Evolutionary conservation across 2,113 vertebrate species (phyloP).

Genomic region (Psammodynastes pulverulentus): DNA sequence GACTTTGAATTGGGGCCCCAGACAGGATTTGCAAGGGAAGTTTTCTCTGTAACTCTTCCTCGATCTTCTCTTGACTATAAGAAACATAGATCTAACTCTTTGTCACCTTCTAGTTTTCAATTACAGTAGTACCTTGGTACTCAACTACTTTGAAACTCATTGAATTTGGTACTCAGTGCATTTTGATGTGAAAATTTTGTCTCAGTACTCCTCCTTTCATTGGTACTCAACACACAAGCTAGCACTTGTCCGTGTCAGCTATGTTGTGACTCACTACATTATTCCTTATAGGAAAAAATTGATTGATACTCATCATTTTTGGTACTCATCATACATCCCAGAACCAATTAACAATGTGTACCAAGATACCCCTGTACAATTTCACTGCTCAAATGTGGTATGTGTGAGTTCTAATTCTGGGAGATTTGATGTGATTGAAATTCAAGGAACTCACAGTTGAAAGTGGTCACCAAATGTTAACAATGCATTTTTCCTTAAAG

Average conservation of each 20-base stretch:
- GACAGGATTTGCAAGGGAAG: neutral
- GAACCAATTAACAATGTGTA: neutral
- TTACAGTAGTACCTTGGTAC: neutral
- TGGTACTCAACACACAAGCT: neutral
- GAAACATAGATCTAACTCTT: neutral
- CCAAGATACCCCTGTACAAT: neutral
- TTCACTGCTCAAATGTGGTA: neutral
- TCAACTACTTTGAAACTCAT: neutral
- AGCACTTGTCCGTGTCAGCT: neutral
- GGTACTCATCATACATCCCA: neutral
- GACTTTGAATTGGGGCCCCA: neutral
- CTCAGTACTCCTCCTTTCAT: neutral
- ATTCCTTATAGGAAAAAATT: neutral
- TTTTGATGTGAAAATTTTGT: neutral
- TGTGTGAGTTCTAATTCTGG: neutral
- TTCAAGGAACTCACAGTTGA: slow-evolving; percentile 86
- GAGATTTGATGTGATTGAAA: slow-evolving; percentile 85
- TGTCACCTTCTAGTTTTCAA: neutral
- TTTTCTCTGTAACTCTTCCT: neutral
- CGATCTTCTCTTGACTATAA: neutral
- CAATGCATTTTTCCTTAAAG: slow-evolving; percentile 89
- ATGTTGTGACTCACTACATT: neutral
- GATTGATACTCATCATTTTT: neutral
- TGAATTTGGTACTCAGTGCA: neutral
- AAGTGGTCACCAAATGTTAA: slow-evolving; percentile 89